Percentiles rank a stretch among this genome's conserved stretches.
These are phyloP conservation scores for Heliconius ethilla DNA, from an alignment of 2,888 invertebrate species.

Conservation along the genomic window DNA sequence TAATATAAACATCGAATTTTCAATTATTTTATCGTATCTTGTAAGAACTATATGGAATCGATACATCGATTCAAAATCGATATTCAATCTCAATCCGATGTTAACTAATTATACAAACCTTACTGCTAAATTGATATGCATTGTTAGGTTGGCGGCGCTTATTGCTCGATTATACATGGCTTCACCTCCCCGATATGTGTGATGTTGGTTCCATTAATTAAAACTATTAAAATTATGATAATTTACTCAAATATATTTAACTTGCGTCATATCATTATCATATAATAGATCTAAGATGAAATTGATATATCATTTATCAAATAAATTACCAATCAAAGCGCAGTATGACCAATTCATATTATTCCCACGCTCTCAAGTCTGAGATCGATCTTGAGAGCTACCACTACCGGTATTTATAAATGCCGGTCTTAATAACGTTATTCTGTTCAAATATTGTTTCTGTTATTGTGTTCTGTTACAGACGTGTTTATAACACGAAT, in stretches of 20 bases:
- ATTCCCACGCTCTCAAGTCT: background rate
- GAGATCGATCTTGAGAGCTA: no score
- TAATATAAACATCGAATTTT: constrained; percentile 16
- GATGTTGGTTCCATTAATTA: constrained; percentile 60
- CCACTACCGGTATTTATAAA: no score
- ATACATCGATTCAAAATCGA: constrained; percentile 19
- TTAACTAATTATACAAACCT: constrained; percentile 50
- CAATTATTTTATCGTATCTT: background rate
- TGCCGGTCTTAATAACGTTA: background rate
- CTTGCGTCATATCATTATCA: constrained; percentile 66
- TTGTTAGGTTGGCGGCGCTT: constrained; percentile 49
- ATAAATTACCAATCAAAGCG: constrained; percentile 28
- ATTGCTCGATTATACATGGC: constrained; percentile 34
- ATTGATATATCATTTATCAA: constrained; percentile 1
- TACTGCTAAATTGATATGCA: constrained; percentile 71
- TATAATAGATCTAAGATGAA: constrained; percentile 21
- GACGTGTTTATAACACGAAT: constrained; percentile 13
- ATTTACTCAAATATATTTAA: constrained; percentile 51
- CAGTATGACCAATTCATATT: background rate
- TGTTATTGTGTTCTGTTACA: background rate
- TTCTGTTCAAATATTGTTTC: background rate
- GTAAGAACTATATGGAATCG: background rate
- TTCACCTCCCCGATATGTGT: constrained; percentile 66
- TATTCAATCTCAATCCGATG: constrained; percentile 42
- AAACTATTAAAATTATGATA: constrained; percentile 1